Conservation (phyloP, 37 sponge, comb jelly and placozoan genomes). For the Chondrilla cf. caribensis region DNA sequence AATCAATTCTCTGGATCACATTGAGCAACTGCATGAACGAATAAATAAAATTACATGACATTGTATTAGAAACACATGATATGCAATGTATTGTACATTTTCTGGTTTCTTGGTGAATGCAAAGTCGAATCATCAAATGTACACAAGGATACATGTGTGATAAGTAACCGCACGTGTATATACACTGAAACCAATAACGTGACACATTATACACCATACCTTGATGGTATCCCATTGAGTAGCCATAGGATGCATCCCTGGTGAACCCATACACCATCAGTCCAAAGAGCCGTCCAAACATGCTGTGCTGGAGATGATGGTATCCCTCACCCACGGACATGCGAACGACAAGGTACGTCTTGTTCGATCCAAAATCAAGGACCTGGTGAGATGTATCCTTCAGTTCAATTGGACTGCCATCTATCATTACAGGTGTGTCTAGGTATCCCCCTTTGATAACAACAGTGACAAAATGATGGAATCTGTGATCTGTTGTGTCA, state of each 20-base stretch:
- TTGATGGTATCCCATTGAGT: conserved; percentile 14
- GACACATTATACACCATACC: too few species aligned
- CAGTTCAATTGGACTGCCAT: neutral
- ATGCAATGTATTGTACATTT: too few species aligned
- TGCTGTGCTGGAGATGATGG: neutral
- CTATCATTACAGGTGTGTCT: neutral
- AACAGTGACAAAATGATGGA: conserved; percentile 14
- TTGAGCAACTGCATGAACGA: too few species aligned
- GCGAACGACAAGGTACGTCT: neutral
- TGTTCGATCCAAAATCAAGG: neutral
- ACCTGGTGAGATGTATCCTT: neutral
- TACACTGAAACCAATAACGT: too few species aligned
- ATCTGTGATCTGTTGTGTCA: neutral
- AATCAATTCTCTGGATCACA: too few species aligned
- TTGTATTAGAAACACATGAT: too few species aligned
- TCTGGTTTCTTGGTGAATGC: too few species aligned
- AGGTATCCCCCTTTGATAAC: neutral
- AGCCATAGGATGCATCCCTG: conserved; percentile 1
- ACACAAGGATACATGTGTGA: too few species aligned
- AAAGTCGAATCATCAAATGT: too few species aligned
- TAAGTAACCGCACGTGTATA: too few species aligned
- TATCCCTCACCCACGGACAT: neutral
- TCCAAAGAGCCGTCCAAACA: neutral
- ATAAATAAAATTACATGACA: too few species aligned
- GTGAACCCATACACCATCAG: conserved; percentile 6